These are phyloP conservation scores for Thera britannica DNA, from an alignment of 2,888 invertebrate species.

Conservation along the genomic window DNA sequence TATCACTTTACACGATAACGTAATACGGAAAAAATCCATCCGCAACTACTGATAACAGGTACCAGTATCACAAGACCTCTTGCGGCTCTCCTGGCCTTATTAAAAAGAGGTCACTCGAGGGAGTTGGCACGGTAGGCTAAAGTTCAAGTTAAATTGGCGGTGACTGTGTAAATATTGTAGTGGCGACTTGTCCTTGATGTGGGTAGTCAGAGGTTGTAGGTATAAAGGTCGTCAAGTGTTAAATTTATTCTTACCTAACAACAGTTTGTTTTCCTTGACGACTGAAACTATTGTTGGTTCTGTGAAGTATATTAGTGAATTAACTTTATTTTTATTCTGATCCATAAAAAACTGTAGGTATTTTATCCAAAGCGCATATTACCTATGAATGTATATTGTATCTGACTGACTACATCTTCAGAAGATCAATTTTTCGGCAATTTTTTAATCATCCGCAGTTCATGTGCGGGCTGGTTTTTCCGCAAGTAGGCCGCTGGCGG, in stretches of 20 bases:
- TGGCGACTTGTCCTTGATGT: slow-evolving; percentile 53
- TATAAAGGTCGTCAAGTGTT: slow-evolving; percentile 46
- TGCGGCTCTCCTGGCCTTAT: slow-evolving; percentile 38
- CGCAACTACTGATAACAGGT: slow-evolving; percentile 62
- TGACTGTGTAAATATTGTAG: slow-evolving; percentile 36
- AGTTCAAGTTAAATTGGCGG: slow-evolving; percentile 52
- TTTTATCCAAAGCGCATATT: no score
- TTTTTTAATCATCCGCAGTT: no score
- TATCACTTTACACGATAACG: slow-evolving; percentile 77
- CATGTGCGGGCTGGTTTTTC: no score
- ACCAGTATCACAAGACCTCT: slow-evolving; percentile 57
- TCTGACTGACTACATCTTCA: no score
- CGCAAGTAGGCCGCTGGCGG: no score
- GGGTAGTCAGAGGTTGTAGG: slow-evolving; percentile 53
- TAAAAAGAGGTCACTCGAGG: slow-evolving; percentile 38
- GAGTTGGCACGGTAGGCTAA: slow-evolving; percentile 38
- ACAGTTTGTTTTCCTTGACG: slow-evolving; percentile 38
- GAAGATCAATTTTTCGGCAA: no score
- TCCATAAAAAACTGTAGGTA: no score
- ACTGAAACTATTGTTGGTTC: slow-evolving; percentile 14
- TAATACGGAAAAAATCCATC: slow-evolving; percentile 77
- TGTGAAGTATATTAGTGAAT: background rate
- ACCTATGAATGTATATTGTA: no score
- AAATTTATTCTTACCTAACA: slow-evolving; percentile 44
- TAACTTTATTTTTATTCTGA: background rate